Evolutionary conservation across 1,140 invertebrate species (phyloP).

Genomic region (Plodia interpunctella): DNA sequence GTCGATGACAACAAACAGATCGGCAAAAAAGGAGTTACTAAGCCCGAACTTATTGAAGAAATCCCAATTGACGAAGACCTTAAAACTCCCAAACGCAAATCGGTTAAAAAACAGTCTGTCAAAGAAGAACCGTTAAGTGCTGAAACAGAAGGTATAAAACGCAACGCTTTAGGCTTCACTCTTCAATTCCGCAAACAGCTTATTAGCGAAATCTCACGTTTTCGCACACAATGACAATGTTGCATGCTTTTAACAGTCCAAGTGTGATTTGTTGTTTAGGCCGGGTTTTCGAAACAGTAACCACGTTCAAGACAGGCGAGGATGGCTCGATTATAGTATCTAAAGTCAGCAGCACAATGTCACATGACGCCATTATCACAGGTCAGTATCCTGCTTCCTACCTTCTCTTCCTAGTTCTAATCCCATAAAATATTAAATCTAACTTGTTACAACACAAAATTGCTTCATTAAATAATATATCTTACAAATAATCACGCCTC

Average conservation of each 20-base stretch:
- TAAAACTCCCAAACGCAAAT: slow-evolving; percentile 75
- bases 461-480: slow-evolving; percentile 3
- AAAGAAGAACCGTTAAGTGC: slow-evolving; percentile 67
- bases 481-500: not conserved
- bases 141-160: slow-evolving; percentile 70
- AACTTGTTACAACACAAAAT: not conserved
- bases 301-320: slow-evolving; percentile 78
- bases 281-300: slow-evolving; percentile 78
- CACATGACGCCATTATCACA: slow-evolving; percentile 80
- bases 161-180: slow-evolving; percentile 57
- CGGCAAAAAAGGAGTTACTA: slow-evolving; percentile 41
- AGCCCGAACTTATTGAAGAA: slow-evolving; percentile 60
- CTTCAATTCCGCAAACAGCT: slow-evolving; percentile 58
- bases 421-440: slow-evolving; percentile 10
- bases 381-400: slow-evolving; percentile 73
- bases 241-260: slow-evolving; percentile 66
- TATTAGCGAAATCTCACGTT: slow-evolving; percentile 48
- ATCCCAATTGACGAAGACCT: slow-evolving; percentile 57
- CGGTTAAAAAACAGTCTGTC: slow-evolving; percentile 58
- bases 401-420: slow-evolving; percentile 50
- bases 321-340: slow-evolving; percentile 80
- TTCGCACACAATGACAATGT: slow-evolving; percentile 52
- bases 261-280: slow-evolving; percentile 75
- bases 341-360: slow-evolving; percentile 79
- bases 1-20: slow-evolving; percentile 33